Evolutionary conservation across 1,140 invertebrate genomes (phyloP).

Genomic region (Acromyrmex heyeri): DNA sequence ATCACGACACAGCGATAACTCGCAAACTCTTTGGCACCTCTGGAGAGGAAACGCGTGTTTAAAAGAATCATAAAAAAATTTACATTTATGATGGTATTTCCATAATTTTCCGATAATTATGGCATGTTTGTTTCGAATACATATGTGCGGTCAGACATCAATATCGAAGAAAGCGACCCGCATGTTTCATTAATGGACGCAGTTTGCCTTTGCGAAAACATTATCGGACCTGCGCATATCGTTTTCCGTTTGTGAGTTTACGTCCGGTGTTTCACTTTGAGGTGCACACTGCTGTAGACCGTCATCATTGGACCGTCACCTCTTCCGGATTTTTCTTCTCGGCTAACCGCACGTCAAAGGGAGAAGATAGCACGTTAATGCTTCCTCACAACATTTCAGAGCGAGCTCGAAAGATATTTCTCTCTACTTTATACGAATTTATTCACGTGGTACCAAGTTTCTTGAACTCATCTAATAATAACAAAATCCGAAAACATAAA

Average conservation of each 20-base stretch:
- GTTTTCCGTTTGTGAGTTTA: slow-evolving; percentile 63
- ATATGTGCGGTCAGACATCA: slow-evolving; percentile 21
- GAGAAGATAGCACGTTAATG: slow-evolving; percentile 7
- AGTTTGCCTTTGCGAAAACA: slow-evolving; percentile 45
- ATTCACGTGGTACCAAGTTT: slow-evolving; percentile 3
- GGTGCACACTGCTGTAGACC: slow-evolving; percentile 22
- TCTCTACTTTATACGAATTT: slow-evolving; percentile 20
- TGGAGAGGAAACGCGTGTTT: not conserved
- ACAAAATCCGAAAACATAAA: not conserved
- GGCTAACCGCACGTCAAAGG: slow-evolving; percentile 62
- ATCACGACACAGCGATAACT: too few relatives aligned
- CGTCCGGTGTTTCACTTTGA: slow-evolving; percentile 68
- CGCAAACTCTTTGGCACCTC: too few relatives aligned
- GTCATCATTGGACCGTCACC: slow-evolving; percentile 43
- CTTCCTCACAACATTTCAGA: slow-evolving; percentile 22
- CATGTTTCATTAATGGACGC: slow-evolving; percentile 61
- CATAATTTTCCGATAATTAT: slow-evolving; percentile 1
- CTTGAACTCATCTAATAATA: slow-evolving; percentile 6
- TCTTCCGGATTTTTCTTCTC: slow-evolving; percentile 51
- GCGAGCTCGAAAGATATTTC: not conserved
- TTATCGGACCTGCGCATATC: slow-evolving; percentile 4
- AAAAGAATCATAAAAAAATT: slow-evolving; percentile 12
- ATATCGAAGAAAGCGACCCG: slow-evolving; percentile 65
- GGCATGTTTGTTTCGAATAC: not conserved
- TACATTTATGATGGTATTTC: not conserved